A percentile compares a stretch with the other conserved stretches of the same genome.
phyloP scores from a whole-genome alignment of 2,888 invertebrate species.

The Drosophila nr. medialis region DNA sequence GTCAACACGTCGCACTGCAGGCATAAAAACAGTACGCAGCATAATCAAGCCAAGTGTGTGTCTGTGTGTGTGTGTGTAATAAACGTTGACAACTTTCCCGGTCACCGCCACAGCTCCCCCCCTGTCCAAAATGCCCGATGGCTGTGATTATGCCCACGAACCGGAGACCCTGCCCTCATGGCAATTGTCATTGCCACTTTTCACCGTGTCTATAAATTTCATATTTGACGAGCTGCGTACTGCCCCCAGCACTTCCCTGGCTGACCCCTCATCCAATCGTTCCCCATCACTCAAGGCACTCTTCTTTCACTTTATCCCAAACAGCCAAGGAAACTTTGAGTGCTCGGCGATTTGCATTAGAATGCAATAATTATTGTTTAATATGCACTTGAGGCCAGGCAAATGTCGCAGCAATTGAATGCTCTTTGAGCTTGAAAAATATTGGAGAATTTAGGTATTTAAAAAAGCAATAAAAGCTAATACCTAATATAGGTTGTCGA shows the following conservation, averaged over 20 bases:
- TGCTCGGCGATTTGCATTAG: conserved; percentile 62
- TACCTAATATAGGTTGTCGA: background rate
- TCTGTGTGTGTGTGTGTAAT: conserved; percentile 41
- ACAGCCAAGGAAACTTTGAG: conserved; percentile 17
- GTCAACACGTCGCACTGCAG: conserved; percentile 76
- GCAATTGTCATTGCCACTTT: conserved; percentile 74
- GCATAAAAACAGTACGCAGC: conserved; percentile 77
- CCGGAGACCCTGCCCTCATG: conserved; percentile 51
- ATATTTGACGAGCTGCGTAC: conserved; percentile 63
- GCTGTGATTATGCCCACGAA: conserved; percentile 71
- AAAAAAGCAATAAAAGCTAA: conserved; percentile 6
- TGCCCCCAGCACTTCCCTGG: conserved; percentile 4
- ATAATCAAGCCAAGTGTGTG: conserved; percentile 57
- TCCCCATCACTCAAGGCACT: conserved; percentile 43
- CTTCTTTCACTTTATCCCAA: conserved; percentile 22
- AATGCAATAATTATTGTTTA: conserved; percentile 75
- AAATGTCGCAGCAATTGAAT: conserved; percentile 49
- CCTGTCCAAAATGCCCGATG: conserved; percentile 42
- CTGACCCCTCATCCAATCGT: conserved; percentile 7
- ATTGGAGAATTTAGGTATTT: background rate
- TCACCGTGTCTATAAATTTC: conserved; percentile 73
- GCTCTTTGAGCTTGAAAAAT: background rate
- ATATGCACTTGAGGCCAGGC: conserved; percentile 58
- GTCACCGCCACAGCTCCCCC: conserved; percentile 38
- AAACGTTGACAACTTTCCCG: conserved; percentile 67